Base-by-base conservation (phyloP, 1,140 invertebrate species). In the Euura saliciscinereae region DNA sequence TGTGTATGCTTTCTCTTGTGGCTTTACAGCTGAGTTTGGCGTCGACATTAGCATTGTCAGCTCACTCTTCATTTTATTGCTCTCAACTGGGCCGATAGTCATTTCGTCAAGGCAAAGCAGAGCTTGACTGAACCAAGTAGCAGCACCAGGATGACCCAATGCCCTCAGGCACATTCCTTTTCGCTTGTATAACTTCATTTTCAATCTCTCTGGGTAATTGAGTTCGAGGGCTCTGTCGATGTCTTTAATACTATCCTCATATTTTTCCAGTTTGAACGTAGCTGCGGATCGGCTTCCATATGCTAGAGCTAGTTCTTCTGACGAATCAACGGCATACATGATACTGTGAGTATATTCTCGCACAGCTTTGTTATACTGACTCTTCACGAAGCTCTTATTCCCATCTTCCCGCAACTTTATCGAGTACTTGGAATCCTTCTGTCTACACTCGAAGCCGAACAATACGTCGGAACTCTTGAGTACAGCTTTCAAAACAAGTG, bases 231-330 rank as follows among this genome's bases (percentile, higher is more conserved):
- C 28, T 28, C 28, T 28, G 28, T 28, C 28, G 1, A 28, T 28
- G 28, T 28, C 28, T 28, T 28, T 28, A 1, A 28, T 28, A 28
- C 28, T 28, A 28, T 28, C 28, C 28, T 28, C 28, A 1, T 28
- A 28, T 28, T 28, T 28, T 28, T 28, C 28, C 28, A 28, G 28
- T 28, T 28, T 28, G 28, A 28, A 28, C 28, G 28, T 28, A 28
- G 28, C 90, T 45, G 92, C 92, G 43, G 93, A 94, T 79, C 93
- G 89, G 80, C 94, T 94, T 13, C 89, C 91, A 83, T 91, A 90
- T n/a, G 92, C 91, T 46, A 92, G 82, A n/a, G 87, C 84, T 73
- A 92, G 86, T 80, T 89, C 87, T 73, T 90, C 86, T 42, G 90
- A 91, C 59, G 85, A 79, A 7, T 80, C 76, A 68, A 88, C 87